Base-by-base conservation (phyloP, 2,888 invertebrate species). In the Sclerodermus sp. region DNA sequence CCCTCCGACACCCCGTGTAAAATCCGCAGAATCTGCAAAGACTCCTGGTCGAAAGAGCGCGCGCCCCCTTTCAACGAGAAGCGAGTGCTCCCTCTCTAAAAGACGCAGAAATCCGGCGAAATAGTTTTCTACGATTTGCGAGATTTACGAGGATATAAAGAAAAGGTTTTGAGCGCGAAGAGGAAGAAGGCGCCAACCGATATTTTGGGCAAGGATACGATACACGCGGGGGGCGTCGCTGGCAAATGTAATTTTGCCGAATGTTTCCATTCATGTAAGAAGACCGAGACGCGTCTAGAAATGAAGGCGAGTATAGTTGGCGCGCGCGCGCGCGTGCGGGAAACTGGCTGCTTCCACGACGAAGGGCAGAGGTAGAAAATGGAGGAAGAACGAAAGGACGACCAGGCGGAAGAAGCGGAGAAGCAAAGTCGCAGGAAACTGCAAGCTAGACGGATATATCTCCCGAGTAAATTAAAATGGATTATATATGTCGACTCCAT, bases 401-500 rank as follows among this genome's bases (percentile, higher is more conserved):
- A 52, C 49, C 46, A 41, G 51, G 43, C 37, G 49, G 39, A 43
- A 50, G 47, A n/a, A 45, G 32, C 43, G 47, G 42, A 48, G 55
- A 40, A 48, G 48, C 49, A 50, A 56, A 57, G 58, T 62, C 59
- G 55, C 53, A 47, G 56, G 62, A 64, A 67, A 71, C 59, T 67
- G 70, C 68, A 64, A 70, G 62, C 66, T 68, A 70, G 67, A 73
- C 70, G 70, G 64, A 70, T 73, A 69, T 73, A 70, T 72, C 69
- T 66, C 57, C 51, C 58, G 57, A 64, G 67, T 73, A 73, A 74
- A 75, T 74, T 75, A 74, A 74, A 74, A 73, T 71, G 72, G 71
- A 75, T 75, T 74, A 72, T 74, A 73, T 73, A 73, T 70, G 70
- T 73, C 62, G 58, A 60, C 61, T 66, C 64, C 61, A 63, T 66